These are phyloP conservation scores for Drosophila suboccidentalis DNA, from an alignment of 2,888 invertebrate species.

Conservation along the genomic window DNA sequence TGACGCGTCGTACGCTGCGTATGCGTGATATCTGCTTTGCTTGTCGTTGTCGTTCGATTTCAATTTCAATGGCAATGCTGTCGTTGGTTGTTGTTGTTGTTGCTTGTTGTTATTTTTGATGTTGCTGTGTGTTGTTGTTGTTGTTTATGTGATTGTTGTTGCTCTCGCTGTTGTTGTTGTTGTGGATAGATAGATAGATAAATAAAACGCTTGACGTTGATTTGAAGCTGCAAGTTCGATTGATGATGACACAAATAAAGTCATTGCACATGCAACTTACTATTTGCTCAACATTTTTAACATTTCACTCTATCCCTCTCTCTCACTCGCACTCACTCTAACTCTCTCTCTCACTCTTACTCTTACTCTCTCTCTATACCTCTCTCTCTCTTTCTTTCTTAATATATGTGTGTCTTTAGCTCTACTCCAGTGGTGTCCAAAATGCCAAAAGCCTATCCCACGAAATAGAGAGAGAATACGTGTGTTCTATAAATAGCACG, in stretches of 20 bases:
- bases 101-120: slow-evolving; percentile 6
- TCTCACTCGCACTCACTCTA: background rate
- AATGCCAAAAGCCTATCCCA: too few relatives aligned
- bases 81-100: slow-evolving; percentile 1
- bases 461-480: too few relatives aligned
- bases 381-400: background rate
- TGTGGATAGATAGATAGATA: slow-evolving; percentile 12
- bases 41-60: slow-evolving; percentile 20
- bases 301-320: slow-evolving; percentile 2
- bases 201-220: slow-evolving; percentile 33
- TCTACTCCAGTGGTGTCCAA: background rate
- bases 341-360: background rate
- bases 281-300: slow-evolving; percentile 22
- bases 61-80: slow-evolving; percentile 21
- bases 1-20: slow-evolving; percentile 43
- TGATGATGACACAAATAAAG: slow-evolving; percentile 48
- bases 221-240: slow-evolving; percentile 22
- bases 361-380: background rate
- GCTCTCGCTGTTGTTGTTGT: slow-evolving; percentile 6
- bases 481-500: too few relatives aligned
- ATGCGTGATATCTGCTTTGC: slow-evolving; percentile 50
- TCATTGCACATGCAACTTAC: slow-evolving; percentile 42
- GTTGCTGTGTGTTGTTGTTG: slow-evolving; percentile 9
- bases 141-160: slow-evolving; percentile 12
- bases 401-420: background rate